These are phyloP conservation scores for Paguma larvata DNA, from an alignment of 2,797 vertebrate species.

Conservation along the genomic window DNA sequence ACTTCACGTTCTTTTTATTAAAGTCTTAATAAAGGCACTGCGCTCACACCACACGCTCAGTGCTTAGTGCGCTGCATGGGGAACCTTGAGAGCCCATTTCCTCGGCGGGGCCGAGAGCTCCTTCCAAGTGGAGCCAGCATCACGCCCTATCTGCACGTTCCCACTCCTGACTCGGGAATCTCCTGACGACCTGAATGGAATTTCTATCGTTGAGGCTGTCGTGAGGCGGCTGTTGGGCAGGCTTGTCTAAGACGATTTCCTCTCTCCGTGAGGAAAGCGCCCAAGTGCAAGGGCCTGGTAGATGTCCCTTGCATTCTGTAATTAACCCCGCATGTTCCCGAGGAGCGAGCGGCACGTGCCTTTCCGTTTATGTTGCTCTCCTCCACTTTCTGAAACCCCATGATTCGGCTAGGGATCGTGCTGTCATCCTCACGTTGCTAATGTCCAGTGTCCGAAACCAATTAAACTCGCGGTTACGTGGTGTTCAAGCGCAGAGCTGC, in stretches of 20 bases:
- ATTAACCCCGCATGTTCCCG: neutral
- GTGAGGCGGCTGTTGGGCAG: neutral
- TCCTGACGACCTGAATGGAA: neutral
- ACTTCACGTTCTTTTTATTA: neutral
- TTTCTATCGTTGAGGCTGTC: neutral
- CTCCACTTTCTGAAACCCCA: neutral
- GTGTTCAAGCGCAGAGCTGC: neutral
- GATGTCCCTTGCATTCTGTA: neutral
- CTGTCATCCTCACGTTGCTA: neutral
- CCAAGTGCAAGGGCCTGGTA: neutral
- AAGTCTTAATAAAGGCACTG: neutral
- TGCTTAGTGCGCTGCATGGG: neutral
- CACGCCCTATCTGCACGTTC: neutral
- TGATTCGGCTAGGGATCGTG: neutral
- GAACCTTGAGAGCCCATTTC: neutral
- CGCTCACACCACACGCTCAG: neutral
- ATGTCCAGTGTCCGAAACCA: neutral
- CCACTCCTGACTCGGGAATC: neutral
- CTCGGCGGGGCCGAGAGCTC: neutral
- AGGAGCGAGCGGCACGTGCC: neutral
- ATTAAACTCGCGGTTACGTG: neutral
- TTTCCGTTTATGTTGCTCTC: neutral
- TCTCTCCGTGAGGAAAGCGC: neutral
- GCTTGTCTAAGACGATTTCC: neutral
- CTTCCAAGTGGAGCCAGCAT: neutral